Evolutionary conservation across 2,888 invertebrate species (phyloP).

Genomic region (Eretmocerus hayati): DNA sequence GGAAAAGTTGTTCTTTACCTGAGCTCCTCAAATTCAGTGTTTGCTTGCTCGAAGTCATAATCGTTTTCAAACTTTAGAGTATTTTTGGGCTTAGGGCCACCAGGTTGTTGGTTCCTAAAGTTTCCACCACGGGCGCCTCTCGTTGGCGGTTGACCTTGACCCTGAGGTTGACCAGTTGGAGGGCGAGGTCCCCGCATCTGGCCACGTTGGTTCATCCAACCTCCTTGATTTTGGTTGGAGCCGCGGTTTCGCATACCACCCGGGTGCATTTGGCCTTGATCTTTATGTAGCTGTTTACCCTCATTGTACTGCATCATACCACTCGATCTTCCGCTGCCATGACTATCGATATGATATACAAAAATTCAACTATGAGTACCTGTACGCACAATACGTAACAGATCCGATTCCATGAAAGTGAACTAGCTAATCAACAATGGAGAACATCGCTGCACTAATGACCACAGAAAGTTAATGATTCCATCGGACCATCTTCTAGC

Average conservation of each 20-base stretch:
- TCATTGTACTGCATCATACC: constrained; percentile 42
- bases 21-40: constrained; percentile 92
- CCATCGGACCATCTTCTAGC: no score
- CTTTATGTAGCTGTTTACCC: constrained; percentile 26
- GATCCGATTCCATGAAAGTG: no score
- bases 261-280: not conserved
- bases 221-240: constrained; percentile 36
- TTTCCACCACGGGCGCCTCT: constrained; percentile 41
- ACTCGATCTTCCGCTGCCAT: constrained; percentile 35
- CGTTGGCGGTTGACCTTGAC: constrained; percentile 26
- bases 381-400: no score
- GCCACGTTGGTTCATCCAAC: constrained; percentile 40
- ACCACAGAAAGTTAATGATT: no score
- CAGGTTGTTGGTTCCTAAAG: constrained; percentile 40
- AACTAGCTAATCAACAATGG: no score
- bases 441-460: no score
- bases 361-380: not conserved
- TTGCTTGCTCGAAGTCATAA: constrained; percentile 98
- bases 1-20: no score
- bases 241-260: constrained; percentile 27
- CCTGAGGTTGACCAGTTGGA: constrained; percentile 17
- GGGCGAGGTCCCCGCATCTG: constrained; percentile 38
- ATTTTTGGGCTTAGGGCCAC: constrained; percentile 53
- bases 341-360: constrained; percentile 23
- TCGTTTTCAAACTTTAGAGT: constrained; percentile 91